phyloP scores from a whole-genome alignment of 2,797 vertebrate genomes.

The Agapornis canus region DNA sequence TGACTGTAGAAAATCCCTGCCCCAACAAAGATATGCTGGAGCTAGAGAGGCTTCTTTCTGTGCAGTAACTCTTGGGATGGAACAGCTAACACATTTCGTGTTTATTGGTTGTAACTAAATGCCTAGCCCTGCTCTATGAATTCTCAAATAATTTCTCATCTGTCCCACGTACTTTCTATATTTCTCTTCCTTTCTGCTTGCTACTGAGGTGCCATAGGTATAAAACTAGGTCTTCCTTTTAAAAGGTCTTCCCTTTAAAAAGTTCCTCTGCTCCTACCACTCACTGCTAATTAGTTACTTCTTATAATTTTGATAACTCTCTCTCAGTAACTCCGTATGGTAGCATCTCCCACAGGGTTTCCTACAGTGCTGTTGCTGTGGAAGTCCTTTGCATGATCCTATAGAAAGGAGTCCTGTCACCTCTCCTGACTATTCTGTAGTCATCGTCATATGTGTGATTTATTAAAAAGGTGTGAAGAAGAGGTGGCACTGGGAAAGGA shows the following conservation, averaged over 20 bases:
- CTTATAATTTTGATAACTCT: background rate
- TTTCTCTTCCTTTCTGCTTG: constrained; percentile 2
- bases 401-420: background rate
- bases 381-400: background rate
- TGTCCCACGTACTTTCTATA: background rate
- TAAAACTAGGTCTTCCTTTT: background rate
- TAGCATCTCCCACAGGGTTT: background rate
- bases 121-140: background rate
- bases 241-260: background rate
- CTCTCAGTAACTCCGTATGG: background rate
- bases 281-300: constrained; percentile 11
- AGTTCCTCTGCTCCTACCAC: background rate
- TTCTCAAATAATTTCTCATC: constrained; percentile 33
- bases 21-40: background rate
- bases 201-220: background rate
- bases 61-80: background rate
- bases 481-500: background rate
- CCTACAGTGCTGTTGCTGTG: fast-evolving
- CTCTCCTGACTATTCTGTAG: background rate
- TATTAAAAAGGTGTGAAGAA: background rate
- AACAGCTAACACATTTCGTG: background rate
- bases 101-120: background rate
- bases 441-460: background rate
- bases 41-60: background rate
- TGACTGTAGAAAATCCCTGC: background rate